Conservation (phyloP, 2,888 invertebrate species). For the Drosophila formosana region DNA sequence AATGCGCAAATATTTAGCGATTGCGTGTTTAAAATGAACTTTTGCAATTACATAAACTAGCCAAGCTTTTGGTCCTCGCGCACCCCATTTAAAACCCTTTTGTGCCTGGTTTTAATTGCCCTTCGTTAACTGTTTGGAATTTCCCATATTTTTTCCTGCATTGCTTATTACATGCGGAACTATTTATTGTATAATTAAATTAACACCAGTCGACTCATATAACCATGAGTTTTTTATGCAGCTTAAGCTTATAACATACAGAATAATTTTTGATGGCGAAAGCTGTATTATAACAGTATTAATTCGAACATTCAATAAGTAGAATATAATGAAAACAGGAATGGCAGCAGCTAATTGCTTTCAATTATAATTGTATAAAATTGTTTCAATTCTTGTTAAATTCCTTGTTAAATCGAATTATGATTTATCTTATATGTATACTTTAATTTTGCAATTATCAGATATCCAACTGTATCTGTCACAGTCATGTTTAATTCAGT, state of each 20-base stretch:
- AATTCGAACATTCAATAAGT: background rate
- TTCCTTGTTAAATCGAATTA: background rate
- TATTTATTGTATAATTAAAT: slow-evolving; percentile 45
- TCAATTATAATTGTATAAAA: background rate
- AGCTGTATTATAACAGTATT: background rate
- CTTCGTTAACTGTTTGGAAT: slow-evolving; percentile 29
- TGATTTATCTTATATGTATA: background rate
- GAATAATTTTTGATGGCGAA: background rate
- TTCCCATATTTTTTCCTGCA: slow-evolving; percentile 20
- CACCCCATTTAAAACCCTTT: slow-evolving; percentile 3
- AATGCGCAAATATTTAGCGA: slow-evolving; percentile 41
- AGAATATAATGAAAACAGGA: background rate
- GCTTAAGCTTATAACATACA: no score
- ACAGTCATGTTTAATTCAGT: background rate
- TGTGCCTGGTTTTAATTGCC: slow-evolving; percentile 36
- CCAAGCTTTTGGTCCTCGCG: background rate
- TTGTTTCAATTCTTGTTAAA: background rate
- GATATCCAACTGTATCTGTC: slow-evolving; percentile 11
- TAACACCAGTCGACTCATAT: slow-evolving; percentile 40
- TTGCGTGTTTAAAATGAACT: slow-evolving; percentile 49
- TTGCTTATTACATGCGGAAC: slow-evolving; percentile 1
- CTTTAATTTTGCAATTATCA: background rate
- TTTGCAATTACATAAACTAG: slow-evolving; percentile 16
- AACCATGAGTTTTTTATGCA: slow-evolving; percentile 2
- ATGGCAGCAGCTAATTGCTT: background rate